Conservation (phyloP, 1,140 invertebrate species). For the Euwallacea fornicatus region DNA sequence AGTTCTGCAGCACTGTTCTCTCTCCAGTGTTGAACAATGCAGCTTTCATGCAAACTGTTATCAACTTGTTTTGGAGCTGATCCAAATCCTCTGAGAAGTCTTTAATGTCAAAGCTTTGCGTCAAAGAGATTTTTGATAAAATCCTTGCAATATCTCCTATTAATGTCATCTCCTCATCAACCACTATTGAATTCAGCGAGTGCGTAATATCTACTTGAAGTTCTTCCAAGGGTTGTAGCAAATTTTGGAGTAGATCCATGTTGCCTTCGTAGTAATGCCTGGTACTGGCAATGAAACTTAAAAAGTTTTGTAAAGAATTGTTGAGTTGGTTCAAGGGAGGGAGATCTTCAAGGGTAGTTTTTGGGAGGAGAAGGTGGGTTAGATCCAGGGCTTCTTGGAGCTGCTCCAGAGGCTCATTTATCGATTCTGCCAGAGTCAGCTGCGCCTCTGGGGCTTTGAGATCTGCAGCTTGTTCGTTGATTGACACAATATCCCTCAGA, state of each 20-base stretch:
- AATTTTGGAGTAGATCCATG: conserved; percentile 44
- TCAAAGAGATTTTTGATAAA: conserved; percentile 37
- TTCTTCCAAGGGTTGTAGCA: conserved; percentile 41
- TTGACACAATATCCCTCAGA: conserved; percentile 30
- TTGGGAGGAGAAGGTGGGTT: conserved; percentile 41
- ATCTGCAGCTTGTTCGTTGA: conserved; percentile 37
- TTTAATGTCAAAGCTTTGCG: conserved; percentile 31
- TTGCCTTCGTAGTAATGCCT: conserved; percentile 43
- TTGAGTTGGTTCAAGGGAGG: conserved; percentile 40
- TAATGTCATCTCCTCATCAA: conserved; percentile 43
- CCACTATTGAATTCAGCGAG: conserved; percentile 38
- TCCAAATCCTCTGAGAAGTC: conserved; percentile 45
- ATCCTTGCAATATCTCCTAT: conserved; percentile 42
- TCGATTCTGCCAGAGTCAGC: conserved; percentile 29
- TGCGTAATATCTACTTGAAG: conserved; percentile 42
- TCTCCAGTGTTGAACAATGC: conserved; percentile 39
- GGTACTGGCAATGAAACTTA: conserved; percentile 43
- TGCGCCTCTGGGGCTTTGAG: conserved; percentile 24
- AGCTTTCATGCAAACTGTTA: conserved; percentile 47
- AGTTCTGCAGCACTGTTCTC: conserved; percentile 46
- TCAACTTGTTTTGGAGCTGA: conserved; percentile 46
- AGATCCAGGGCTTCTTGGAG: conserved; percentile 43
- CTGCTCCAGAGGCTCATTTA: conserved; percentile 39
- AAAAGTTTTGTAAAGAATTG: conserved; percentile 29
- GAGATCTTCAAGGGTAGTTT: conserved; percentile 39